Evolutionary conservation across 2,888 invertebrate species (phyloP).

Genomic region (Harpalus rufipes): DNA sequence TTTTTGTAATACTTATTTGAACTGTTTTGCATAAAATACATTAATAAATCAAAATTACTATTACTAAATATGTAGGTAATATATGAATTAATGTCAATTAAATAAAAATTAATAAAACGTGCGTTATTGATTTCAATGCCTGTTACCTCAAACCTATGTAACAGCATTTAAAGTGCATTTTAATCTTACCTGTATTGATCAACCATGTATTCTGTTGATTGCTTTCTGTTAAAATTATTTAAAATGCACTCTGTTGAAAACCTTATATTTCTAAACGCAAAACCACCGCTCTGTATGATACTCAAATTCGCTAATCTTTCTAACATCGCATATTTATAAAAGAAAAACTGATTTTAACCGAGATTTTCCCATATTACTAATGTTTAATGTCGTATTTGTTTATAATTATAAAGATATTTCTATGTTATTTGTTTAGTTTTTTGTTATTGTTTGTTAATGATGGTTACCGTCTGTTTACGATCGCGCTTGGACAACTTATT

Average conservation of each 20-base stretch:
- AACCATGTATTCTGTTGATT: conserved; percentile 73
- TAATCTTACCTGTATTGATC: conserved; percentile 73
- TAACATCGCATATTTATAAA: conserved; percentile 57
- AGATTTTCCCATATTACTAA: conserved; percentile 53
- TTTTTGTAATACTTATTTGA: too few species aligned
- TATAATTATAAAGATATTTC: background rate
- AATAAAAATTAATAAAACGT: too few species aligned
- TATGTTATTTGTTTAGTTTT: background rate
- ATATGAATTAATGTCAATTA: too few species aligned
- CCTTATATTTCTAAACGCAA: conserved; percentile 38
- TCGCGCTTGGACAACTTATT: conserved; percentile 33
- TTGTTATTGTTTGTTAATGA: background rate
- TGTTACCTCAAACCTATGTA: too few species aligned
- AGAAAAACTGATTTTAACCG: conserved; percentile 48
- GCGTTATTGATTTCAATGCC: too few species aligned
- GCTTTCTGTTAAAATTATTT: conserved; percentile 68
- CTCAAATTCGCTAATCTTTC: conserved; percentile 56
- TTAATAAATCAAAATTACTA: too few species aligned
- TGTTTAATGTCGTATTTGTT: background rate
- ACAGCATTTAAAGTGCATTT: too few species aligned
- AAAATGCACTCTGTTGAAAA: conserved; percentile 48
- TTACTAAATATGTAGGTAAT: too few species aligned
- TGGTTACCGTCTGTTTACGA: conserved; percentile 30
- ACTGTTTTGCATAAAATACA: too few species aligned
- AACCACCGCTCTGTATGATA: conserved; percentile 59